Base-by-base conservation (phyloP, 2,797 vertebrate genomes). In the Nyctalus aviator region DNA sequence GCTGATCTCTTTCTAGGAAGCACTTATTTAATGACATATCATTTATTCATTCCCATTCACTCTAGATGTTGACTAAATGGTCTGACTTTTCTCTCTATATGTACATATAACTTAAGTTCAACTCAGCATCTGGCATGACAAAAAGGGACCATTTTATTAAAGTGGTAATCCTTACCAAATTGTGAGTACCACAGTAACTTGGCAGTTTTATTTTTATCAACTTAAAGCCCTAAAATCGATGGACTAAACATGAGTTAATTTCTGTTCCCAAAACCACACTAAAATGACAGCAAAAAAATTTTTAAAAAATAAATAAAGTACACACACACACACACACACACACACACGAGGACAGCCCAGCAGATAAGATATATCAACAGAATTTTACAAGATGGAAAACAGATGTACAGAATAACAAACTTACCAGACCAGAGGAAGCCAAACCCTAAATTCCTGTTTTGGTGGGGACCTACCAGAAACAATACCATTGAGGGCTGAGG, bases 361-460 rank as follows among this genome's bases (percentile, higher is more conserved):
- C 76, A 88, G 53, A 88, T 81, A 41, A 96, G 62, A 85, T 72
- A 89, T 44, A 62, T 62, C 83, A 93, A 93, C 35, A 77, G 73
- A 87, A 91, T 44, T 88, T 81, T 25, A 50, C 57, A 88, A 93
- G 73, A 88, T 79, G 66, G 78, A 95, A 90, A 94, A 91, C 94
- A 94, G 68, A 95, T 94, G 86, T 90, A 85, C 83, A 90, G 86
- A 96, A 64, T 84, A 62, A 91, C 88, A 90, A 64, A 90, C 73
- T 90, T 93, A 78, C 66, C 78, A 92, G 72, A 86, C 72, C 66
- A 94, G 35, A 71, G 66, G 62, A 96, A 91, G 55, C 82, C 37
- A 30, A 78, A 90, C 84, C 64, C 64, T 76, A 64, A 88, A 75
- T 72, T 92, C 27, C 72, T 64, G 27, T 30, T 75, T 90, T 76